Evolutionary conservation across 92 coral and sea anemone genomes (phyloP), one percentile per base, ranked within the genome.

Genomic region (Desmophyllum pertusum): DNA sequence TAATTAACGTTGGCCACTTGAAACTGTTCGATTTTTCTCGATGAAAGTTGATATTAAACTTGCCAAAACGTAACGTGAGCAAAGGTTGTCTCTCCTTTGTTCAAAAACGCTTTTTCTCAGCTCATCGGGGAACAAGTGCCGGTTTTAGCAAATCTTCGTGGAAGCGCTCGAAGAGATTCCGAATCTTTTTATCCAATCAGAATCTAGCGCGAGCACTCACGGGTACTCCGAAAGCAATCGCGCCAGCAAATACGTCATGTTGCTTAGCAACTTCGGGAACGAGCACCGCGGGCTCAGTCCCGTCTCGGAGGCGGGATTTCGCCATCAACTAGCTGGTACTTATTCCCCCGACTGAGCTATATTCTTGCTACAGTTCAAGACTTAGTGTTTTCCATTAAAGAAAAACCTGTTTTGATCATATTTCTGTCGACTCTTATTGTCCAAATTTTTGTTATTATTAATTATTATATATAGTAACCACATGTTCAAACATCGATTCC

Each of bases 1-100:
- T 15, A 77, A 77, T 33, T 38, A 10, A 80, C 37, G 48, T 69
- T 80, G 84, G 84, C 84, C 66, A 80, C 76, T 80, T 80, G n/a
- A 11, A 66, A 48, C n/a, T 35, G 42, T 66, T 31, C 71, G 1
- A 18, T 67, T 67, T 67, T 67, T 67, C 25, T 50, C 45, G 23
- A 67, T 67, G 18, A 37, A 67, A 27, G 9, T 17, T 36, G 42
- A 67, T 3, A 18, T 25, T 17, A 67, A 27, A 62, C 27, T 7
- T 30, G 9, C 19, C 27, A 0, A 25, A n/a, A n/a, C n/a, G n/a
- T n/a, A n/a, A 57, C 4, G 14, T 57, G 2, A 23, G 4, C 64
- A 57, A 57, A 6, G 2, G 10, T 59, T 59, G 15, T 59, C 27
- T 59, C 65, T 25, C 4, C 29, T 59, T 27, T 59, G 5, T 19